phyloP scores from a whole-genome alignment of 23 tunicate genomes.

The Oikopleura dioica region DNA sequence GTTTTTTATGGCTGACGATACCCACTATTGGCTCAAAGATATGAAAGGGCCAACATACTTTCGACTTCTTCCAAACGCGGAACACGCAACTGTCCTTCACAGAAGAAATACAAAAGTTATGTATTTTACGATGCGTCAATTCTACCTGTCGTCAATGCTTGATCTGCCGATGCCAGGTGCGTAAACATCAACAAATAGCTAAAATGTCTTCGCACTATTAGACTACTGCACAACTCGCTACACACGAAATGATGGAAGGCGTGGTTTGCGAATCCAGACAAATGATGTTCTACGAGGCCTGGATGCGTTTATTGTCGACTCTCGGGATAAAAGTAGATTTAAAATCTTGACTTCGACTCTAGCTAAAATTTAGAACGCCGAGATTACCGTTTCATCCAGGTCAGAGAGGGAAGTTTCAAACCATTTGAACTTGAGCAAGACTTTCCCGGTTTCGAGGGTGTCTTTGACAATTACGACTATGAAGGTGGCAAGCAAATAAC shows the following conservation, averaged over 20 bases:
- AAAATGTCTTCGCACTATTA: no score
- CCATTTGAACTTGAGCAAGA: no score
- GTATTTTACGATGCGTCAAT: not conserved
- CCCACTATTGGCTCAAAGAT: slow-evolving; percentile 20
- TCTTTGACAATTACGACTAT: not conserved
- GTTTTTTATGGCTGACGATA: slow-evolving; percentile 25
- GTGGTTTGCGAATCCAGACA: not conserved
- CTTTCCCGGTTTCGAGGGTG: not conserved
- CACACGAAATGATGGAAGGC: not conserved
- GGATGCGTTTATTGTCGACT: not conserved
- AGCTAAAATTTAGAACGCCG: no score
- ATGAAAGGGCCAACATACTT: slow-evolving; percentile 22
- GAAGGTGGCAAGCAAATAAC: not conserved
- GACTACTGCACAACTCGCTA: slow-evolving; percentile 1
- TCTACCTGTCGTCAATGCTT: not conserved
- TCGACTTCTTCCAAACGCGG: slow-evolving; percentile 21
- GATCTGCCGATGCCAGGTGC: not conserved
- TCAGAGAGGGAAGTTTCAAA: no score
- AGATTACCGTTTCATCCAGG: no score
- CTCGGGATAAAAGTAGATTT: no score
- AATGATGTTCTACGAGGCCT: not conserved
- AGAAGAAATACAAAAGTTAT: not conserved
- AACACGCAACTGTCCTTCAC: slow-evolving; percentile 14
- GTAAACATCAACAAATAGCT: no score
- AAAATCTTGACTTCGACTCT: no score